Evolutionary conservation across 1,140 invertebrate species (phyloP).

Genomic region (Tigriopus japonicus): DNA sequence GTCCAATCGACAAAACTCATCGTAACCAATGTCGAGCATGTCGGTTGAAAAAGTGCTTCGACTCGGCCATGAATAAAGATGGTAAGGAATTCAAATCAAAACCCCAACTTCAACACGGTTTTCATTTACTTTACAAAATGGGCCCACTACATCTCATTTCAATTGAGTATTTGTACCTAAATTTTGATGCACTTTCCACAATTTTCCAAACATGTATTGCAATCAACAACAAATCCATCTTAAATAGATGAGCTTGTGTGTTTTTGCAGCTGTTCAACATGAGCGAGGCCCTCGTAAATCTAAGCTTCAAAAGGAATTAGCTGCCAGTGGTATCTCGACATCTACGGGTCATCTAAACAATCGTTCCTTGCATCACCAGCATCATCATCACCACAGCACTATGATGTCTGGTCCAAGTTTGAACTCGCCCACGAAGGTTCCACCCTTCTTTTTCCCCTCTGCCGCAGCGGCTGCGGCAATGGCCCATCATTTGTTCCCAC

Average conservation of each 20-base stretch:
- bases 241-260: no score
- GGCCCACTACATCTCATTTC: no score
- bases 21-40: slow-evolving; percentile 93
- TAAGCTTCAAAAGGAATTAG: slow-evolving; percentile 26
- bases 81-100: slow-evolving; percentile 43
- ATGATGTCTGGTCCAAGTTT: not conserved
- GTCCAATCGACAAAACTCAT: slow-evolving; percentile 90
- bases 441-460: slow-evolving; percentile 15
- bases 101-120: no score
- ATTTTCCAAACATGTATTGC: no score
- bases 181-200: no score
- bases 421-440: slow-evolving; percentile 11
- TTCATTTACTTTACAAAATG: no score
- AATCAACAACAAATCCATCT: no score
- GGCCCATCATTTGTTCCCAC: slow-evolving; percentile 6
- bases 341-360: not conserved
- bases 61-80: slow-evolving; percentile 96
- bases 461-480: slow-evolving; percentile 20
- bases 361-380: slow-evolving; percentile 7
- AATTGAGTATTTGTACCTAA: no score
- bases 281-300: slow-evolving; percentile 38
- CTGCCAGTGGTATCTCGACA: not conserved
- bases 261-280: slow-evolving; percentile 35
- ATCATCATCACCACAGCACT: slow-evolving; percentile 11
- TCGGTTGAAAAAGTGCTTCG: slow-evolving; percentile 84